Evolutionary conservation across 2,113 vertebrate genomes (phyloP), one percentile per base, ranked within the genome.

Genomic region (Oceanites oceanicus): DNA sequence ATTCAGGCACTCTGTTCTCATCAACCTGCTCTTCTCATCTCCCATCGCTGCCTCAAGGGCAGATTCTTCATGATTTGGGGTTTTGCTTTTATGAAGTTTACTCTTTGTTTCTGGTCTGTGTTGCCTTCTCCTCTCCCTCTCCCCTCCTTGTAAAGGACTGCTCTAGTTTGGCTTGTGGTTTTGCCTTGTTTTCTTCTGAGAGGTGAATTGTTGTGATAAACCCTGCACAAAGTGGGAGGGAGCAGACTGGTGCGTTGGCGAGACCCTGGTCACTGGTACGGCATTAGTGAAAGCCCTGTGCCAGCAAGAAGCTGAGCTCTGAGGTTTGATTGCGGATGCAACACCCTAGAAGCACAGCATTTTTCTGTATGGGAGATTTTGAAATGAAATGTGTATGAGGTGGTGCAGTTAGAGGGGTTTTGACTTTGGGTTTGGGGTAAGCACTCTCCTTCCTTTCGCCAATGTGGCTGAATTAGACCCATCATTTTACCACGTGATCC

Each of bases 41-140:
- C 38, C 88, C 66, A 86, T 78, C 58, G 4, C 36, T 92, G 88
- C 91, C 91, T 91, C 42, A 78, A 50, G 84, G 88, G 77, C 53
- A 91, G 89, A 85, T 91, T 84, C 73, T 89, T 89, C 58, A 22
- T 87, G 74, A 95, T 77, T 94, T 89, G 76, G 63, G 53, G 56
- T 67, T 96, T 96, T 85, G 86, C 66, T 87, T 95, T 91, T 88
- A 89, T 92, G 56, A 93, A 88, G 50, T 90, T 92, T 88, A 52
- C 38, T 90, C 62, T 86, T 82, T 92, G 80, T 77, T 89, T 95
- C 73, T 95, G 53, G 11, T 58, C 65, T 83, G 30, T 59, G 38
- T 74, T 81, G 53, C 59, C 56, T 66, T 78, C 75, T 81, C 53
- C 11, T 45, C 38, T 56, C 52, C 53, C 11, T 45, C 52, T 61